These are phyloP conservation scores for Drosophila athabasca DNA, from an alignment of 1,140 invertebrate genomes.

Conservation along the genomic window DNA sequence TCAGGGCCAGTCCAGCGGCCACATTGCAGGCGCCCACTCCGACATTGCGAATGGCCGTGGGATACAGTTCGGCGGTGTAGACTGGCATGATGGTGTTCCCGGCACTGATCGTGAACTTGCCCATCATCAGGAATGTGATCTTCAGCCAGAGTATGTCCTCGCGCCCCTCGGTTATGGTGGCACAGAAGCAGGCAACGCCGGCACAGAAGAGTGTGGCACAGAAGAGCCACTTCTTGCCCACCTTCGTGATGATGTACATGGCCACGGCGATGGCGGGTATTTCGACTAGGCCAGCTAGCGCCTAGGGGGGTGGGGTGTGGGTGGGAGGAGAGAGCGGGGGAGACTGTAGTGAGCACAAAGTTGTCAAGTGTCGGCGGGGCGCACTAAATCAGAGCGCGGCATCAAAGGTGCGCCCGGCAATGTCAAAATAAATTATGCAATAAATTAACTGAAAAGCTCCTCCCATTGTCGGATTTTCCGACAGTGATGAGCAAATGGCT, in stretches of 20 bases:
- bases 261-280: constrained; percentile 89
- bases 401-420: constrained; percentile 65
- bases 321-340: not conserved
- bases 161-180: constrained; percentile 84
- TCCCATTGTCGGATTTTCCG: constrained; percentile 30
- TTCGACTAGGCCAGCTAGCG: constrained; percentile 88
- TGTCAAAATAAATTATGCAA: constrained; percentile 78
- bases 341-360: constrained; percentile 18
- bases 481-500: constrained; percentile 45
- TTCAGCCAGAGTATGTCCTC: constrained; percentile 85
- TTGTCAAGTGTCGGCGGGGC: constrained; percentile 55
- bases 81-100: constrained; percentile 90
- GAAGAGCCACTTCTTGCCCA: constrained; percentile 88
- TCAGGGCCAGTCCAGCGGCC: constrained; percentile 88
- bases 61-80: constrained; percentile 90
- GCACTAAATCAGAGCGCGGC: constrained; percentile 67
- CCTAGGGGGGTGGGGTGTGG: constrained; percentile 56
- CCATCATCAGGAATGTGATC: constrained; percentile 87
- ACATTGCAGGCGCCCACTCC: constrained; percentile 89
- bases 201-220: constrained; percentile 87
- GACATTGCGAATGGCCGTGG: constrained; percentile 89
- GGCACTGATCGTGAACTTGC: constrained; percentile 88
- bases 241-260: constrained; percentile 88
- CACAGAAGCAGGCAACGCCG: constrained; percentile 87
- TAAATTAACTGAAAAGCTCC: constrained; percentile 60